Evolutionary conservation across 2,797 vertebrate genomes (phyloP).

Genomic region (Sarcoramphus papa): DNA sequence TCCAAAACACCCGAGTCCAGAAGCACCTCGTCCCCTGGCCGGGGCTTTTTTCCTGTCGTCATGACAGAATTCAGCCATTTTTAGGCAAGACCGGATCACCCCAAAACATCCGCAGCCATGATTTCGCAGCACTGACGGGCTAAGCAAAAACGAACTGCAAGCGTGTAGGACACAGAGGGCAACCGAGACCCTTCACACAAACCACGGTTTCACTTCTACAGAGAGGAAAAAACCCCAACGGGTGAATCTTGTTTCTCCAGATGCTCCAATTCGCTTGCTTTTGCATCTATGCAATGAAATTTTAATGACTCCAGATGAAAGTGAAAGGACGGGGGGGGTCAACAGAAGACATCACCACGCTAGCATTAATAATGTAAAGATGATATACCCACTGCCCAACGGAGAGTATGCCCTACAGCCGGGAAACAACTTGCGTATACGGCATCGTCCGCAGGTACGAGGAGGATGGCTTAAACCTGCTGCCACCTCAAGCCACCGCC

Average conservation of each 20-base stretch:
- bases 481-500: neutral
- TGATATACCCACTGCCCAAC: neutral
- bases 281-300: neutral
- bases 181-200: neutral
- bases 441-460: neutral
- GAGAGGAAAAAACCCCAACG: neutral
- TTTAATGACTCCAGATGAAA: neutral
- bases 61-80: neutral
- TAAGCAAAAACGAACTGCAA: neutral
- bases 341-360: neutral
- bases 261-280: neutral
- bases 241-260: neutral
- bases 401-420: neutral
- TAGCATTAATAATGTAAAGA: neutral
- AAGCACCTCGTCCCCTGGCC: neutral
- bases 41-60: neutral
- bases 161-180: fast-evolving
- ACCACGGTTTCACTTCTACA: neutral
- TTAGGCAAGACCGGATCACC: neutral
- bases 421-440: neutral
- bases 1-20: neutral
- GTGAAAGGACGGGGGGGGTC: neutral
- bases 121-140: neutral
- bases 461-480: neutral
- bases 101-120: neutral